These are phyloP conservation scores for Avahi laniger DNA, from an alignment of 2,797 vertebrate species.

Conservation along the genomic window DNA sequence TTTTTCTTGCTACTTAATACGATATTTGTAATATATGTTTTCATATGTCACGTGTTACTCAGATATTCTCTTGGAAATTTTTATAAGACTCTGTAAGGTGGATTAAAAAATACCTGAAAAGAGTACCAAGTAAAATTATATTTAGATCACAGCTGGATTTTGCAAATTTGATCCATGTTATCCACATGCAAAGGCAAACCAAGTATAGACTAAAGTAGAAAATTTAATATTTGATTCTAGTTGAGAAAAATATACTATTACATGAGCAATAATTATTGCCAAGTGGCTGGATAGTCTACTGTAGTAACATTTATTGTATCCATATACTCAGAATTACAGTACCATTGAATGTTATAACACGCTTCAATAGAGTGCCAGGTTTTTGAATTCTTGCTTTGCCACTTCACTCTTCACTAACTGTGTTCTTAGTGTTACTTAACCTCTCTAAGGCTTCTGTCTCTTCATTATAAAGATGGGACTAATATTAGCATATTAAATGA, in stretches of 20 bases:
- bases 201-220: background rate
- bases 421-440: background rate
- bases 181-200: background rate
- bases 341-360: background rate
- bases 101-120: background rate
- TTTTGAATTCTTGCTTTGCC: background rate
- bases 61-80: background rate
- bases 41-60: background rate
- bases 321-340: background rate
- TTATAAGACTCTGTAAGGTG: background rate
- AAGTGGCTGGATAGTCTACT: background rate
- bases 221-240: background rate
- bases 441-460: background rate
- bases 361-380: background rate
- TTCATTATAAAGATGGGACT: background rate
- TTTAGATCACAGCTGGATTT: background rate
- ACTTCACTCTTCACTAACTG: background rate
- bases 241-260: background rate
- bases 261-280: background rate
- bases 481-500: slow-evolving; percentile 21
- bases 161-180: background rate
- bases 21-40: background rate
- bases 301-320: background rate
- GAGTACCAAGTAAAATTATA: background rate
- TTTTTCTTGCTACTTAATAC: background rate